A percentile compares a stretch with the other conserved stretches of the same genome.
Evolutionary conservation across 2,797 vertebrate genomes (phyloP).

Genomic region (Acanthurus tractus): DNA sequence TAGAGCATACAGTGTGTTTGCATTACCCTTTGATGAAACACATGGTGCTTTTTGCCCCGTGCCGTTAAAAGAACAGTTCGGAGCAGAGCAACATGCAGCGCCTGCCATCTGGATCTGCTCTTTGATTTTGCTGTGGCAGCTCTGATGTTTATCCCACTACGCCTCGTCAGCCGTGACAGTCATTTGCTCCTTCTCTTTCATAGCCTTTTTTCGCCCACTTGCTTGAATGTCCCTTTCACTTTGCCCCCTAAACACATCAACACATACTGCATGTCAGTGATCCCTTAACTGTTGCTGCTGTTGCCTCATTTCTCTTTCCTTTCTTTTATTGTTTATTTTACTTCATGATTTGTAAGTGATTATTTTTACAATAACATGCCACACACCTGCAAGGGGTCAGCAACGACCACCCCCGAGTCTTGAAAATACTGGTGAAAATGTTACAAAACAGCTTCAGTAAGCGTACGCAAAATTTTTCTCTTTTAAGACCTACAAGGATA

Average conservation of each 20-base stretch:
- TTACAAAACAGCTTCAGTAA: background rate
- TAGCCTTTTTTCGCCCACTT: background rate
- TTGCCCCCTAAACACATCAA: background rate
- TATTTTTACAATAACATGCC: background rate
- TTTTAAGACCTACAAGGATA: background rate
- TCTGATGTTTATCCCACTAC: constrained; percentile 62
- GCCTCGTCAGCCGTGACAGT: constrained; percentile 67
- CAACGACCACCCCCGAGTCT: too few species aligned
- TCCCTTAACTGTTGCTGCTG: background rate
- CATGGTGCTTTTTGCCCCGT: constrained; percentile 71
- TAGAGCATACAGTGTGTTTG: background rate
- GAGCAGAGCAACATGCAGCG: constrained; percentile 46
- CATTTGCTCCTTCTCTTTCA: constrained; percentile 46
- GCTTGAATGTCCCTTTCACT: background rate
- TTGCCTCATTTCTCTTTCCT: background rate
- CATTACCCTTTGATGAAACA: constrained; percentile 70
- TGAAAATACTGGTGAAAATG: background rate
- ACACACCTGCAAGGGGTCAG: background rate
- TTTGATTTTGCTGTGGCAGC: constrained; percentile 60
- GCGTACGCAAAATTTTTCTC: background rate
- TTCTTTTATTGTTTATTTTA: background rate
- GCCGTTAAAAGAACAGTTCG: constrained; percentile 54
- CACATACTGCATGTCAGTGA: constrained; percentile 8
- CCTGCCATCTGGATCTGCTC: constrained; percentile 73
- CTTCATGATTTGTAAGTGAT: background rate